A percentile compares a stretch with the other conserved stretches of the same genome.
These are phyloP conservation scores for Mythimna impura DNA, from an alignment of 2,888 invertebrate species.

Conservation along the genomic window DNA sequence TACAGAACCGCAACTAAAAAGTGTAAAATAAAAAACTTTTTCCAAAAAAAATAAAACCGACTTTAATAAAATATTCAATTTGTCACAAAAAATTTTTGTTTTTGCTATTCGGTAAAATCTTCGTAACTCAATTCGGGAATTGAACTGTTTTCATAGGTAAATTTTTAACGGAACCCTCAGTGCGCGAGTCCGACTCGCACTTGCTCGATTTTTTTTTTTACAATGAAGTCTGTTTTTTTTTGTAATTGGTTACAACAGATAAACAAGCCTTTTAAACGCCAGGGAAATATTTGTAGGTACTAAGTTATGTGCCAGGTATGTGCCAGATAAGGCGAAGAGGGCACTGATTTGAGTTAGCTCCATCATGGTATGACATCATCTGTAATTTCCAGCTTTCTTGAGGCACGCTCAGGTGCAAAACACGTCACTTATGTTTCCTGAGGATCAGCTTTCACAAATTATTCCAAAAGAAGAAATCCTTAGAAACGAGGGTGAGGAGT, in stretches of 20 bases:
- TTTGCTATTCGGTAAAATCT: no score
- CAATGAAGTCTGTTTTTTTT: no score
- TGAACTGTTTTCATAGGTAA: no score
- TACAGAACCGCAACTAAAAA: no score
- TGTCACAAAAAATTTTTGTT: no score
- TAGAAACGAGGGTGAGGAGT: not conserved
- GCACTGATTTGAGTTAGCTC: slow-evolving; percentile 23
- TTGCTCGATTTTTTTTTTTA: no score
- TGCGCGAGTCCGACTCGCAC: no score
- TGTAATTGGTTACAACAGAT: not conserved
- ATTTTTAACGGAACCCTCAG: no score
- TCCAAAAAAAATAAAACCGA: no score
- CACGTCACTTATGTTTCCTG: slow-evolving; percentile 19
- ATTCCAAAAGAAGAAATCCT: slow-evolving; percentile 1
- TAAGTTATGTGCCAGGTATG: slow-evolving; percentile 15
- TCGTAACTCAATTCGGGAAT: no score
- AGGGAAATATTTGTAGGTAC: not conserved
- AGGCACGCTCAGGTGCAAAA: slow-evolving; percentile 38
- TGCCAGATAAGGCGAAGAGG: slow-evolving; percentile 33
- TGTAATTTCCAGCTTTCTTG: slow-evolving; percentile 57
- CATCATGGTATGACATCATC: slow-evolving; percentile 58
- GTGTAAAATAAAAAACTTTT: no score
- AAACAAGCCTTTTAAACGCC: not conserved
- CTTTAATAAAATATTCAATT: no score
- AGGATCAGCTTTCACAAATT: slow-evolving; percentile 53